A percentile compares a stretch with the other conserved stretches of the same genome.
These are phyloP conservation scores for Illadopsis cleaveri DNA, from an alignment of 2,113 vertebrate genomes.

Conservation along the genomic window DNA sequence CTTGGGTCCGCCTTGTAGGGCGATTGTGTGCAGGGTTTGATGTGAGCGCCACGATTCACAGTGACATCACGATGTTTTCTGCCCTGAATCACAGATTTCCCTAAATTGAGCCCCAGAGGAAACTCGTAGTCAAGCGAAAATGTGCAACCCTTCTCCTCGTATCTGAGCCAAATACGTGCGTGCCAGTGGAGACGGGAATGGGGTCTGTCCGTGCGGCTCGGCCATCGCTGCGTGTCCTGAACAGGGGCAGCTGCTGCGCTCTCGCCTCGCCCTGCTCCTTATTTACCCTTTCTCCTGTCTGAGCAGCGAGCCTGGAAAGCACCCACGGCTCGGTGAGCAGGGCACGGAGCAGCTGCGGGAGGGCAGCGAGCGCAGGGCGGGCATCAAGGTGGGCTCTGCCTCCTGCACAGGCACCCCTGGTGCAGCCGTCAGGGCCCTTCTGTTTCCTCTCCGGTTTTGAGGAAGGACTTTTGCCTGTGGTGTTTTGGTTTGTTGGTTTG, in stretches of 20 bases:
- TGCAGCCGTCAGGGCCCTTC: accelerated
- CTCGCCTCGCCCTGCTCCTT: background rate
- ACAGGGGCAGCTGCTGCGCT: accelerated
- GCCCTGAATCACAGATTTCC: constrained; percentile 41
- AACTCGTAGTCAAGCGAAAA: background rate
- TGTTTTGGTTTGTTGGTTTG: background rate
- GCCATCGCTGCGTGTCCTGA: accelerated
- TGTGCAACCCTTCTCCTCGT: accelerated
- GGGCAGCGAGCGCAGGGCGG: background rate
- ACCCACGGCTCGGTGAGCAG: accelerated
- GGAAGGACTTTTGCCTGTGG: background rate
- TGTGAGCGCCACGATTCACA: background rate
- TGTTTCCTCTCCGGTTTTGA: background rate
- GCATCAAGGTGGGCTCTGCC: background rate
- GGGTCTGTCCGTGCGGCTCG: accelerated
- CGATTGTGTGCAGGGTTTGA: background rate
- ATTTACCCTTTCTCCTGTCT: accelerated
- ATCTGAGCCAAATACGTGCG: background rate
- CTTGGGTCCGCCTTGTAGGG: background rate
- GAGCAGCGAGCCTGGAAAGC: background rate
- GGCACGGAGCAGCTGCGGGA: background rate
- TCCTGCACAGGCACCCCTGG: background rate
- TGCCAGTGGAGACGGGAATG: accelerated
- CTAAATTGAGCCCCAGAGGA: background rate
- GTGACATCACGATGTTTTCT: background rate